Percentiles rank a stretch among this genome's conserved stretches.
These are phyloP conservation scores for Nebria ingens DNA, from an alignment of 1,140 invertebrate species.

Conservation along the genomic window DNA sequence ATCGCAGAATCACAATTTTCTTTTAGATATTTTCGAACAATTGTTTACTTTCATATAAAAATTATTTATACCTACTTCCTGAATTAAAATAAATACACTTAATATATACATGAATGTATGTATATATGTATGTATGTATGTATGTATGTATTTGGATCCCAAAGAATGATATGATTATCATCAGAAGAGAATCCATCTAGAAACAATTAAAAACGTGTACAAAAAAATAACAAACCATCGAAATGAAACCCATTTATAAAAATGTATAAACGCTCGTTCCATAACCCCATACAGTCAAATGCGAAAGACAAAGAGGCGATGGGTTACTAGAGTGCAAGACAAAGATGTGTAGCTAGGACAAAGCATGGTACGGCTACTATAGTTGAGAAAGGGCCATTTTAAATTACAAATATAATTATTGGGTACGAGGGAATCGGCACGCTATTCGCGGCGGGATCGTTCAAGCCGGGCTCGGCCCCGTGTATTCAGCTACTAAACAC, in stretches of 20 bases:
- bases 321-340: background rate
- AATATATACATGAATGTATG: too few species aligned
- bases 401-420: constrained; percentile 10
- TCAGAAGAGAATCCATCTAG: background rate
- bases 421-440: constrained; percentile 4
- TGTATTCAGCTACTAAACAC: constrained; percentile 1
- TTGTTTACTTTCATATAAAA: too few species aligned
- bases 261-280: constrained; percentile 5
- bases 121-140: too few species aligned
- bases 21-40: too few species aligned
- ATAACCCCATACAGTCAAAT: too few species aligned
- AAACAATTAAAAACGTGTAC: constrained; percentile 4
- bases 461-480: background rate
- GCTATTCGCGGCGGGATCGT: constrained; percentile 1
- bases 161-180: too few species aligned
- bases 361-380: background rate
- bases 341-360: background rate
- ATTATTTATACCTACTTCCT: too few species aligned
- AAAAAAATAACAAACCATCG: background rate
- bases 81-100: too few species aligned
- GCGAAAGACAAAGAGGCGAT: too few species aligned
- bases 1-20: too few species aligned
- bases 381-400: constrained; percentile 4
- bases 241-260: constrained; percentile 2
- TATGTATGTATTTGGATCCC: too few species aligned